Evolutionary conservation across 2,888 invertebrate genomes (phyloP).

Genomic region (Galeruca laticollis): DNA sequence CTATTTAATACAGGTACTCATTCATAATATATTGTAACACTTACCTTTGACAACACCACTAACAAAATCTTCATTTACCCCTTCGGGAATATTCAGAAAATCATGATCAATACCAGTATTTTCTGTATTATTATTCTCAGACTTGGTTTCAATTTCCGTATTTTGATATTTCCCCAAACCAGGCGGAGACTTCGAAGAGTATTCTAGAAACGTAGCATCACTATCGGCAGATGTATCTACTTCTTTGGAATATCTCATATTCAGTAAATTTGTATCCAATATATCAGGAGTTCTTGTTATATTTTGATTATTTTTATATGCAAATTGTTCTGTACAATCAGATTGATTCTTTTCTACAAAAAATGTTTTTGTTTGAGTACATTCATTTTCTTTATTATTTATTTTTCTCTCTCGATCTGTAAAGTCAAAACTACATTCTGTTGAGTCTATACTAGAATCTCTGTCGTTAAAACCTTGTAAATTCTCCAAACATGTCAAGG

Average conservation of each 20-base stretch:
- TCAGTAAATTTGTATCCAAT: neutral
- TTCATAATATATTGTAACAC: no score
- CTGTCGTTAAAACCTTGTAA: neutral
- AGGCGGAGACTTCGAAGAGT: neutral
- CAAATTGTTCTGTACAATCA: no score
- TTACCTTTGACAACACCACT: no score
- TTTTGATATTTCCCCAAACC: neutral
- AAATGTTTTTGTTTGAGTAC: neutral
- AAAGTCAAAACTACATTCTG: neutral
- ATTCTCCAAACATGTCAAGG: neutral
- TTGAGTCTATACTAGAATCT: neutral
- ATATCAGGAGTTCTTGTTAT: neutral
- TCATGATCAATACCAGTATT: no score
- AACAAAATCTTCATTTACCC: no score
- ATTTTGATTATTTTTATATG: neutral
- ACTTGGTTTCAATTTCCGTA: neutral
- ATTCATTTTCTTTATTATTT: slow-evolving; percentile 1
- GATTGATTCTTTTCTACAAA: no score
- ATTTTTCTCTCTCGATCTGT: neutral
- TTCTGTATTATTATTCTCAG: neutral
- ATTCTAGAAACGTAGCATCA: neutral
- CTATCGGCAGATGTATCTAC: neutral
- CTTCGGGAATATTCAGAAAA: no score
- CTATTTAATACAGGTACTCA: no score
- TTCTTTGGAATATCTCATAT: neutral